Evolutionary conservation across 2,797 vertebrate species (phyloP).

Genomic region (Parauchenoglanis ngamensis): DNA sequence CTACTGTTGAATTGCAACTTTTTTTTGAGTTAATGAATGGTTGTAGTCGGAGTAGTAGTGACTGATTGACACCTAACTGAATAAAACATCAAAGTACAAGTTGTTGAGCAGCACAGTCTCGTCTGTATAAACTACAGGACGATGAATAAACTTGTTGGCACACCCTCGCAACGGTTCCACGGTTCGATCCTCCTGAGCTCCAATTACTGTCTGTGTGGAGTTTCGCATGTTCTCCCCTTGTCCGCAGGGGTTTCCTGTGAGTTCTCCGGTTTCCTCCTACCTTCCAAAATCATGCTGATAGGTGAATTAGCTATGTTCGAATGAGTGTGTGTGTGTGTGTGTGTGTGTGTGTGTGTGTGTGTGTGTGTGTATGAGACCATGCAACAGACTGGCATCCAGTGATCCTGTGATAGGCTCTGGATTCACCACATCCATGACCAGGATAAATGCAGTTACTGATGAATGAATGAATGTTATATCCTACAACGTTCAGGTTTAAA

Average conservation of each 20-base stretch:
- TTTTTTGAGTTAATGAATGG: not conserved
- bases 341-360: not conserved
- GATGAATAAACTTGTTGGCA: not conserved
- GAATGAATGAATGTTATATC: not conserved
- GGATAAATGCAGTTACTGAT: not conserved
- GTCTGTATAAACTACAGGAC: not conserved
- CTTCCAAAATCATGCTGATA: not conserved
- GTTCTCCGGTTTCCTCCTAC: not conserved
- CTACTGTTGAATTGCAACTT: not conserved
- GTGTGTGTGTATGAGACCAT: not conserved
- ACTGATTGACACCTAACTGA: not conserved
- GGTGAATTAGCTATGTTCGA: not conserved
- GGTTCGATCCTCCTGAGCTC: conserved; percentile 7
- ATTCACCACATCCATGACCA: not conserved
- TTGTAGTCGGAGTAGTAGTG: not conserved
- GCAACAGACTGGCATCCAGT: not conserved
- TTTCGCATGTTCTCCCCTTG: not conserved
- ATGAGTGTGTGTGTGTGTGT: not conserved
- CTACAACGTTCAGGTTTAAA: not conserved
- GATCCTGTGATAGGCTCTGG: not conserved
- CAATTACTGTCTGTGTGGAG: not conserved
- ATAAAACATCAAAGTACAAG: not conserved
- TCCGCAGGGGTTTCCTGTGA: conserved; percentile 6
- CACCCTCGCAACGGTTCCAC: not conserved
- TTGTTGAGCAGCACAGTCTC: not conserved